Base-by-base conservation (phyloP, 2,113 vertebrate genomes). In the Xyliphius kryptos region DNA sequence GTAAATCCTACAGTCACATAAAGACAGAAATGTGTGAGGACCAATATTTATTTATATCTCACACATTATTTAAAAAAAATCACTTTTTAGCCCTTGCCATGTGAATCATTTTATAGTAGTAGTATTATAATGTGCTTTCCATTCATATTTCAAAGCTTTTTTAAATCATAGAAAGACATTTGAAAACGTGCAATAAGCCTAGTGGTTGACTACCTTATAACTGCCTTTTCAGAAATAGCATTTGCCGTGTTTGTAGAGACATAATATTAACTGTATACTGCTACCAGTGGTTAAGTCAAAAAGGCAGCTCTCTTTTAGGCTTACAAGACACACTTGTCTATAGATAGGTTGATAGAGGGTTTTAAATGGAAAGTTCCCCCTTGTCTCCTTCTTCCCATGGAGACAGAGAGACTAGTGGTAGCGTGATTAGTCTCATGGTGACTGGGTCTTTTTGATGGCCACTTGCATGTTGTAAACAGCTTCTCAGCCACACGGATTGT, bases 381-480 rank as follows among this genome's bases (percentile, higher is more conserved):
- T 40, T 49, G 38, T 22, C 44, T 26, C 38, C 57, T 22, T 20
- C 38, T 41, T 69, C 41, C 14, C 16, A 20, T 69, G 71, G 71
- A 73, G 71, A 69, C 71, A 73, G 62, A 10, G 53, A 69, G 71
- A 69, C 71, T 66, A 66, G 56, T 22, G 62, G 19, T 69, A 65
- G 68, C 63, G 68, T 71, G 72, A 71, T 59, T 71, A 57, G 63
- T 72, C 63, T 68, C 67, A 56, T 36, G 55, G 60, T 70, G 60
- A 66, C 63, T 56, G 38, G 46, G 38, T 63, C 19, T 54, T 51
- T 55, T 61, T 67, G 57, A 56, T 22, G 57, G 67, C 63, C 65
- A 65, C 76, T 82, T 82, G 73, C 83, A 77, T 77, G 80, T 61
- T 76, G 71, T 72, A 81, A 82, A 74, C 54, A 67, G 55, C 56